Evolutionary conservation across 2,888 invertebrate genomes (phyloP), one percentile per base, ranked within the genome.

Genomic region (Molorchus minor): DNA sequence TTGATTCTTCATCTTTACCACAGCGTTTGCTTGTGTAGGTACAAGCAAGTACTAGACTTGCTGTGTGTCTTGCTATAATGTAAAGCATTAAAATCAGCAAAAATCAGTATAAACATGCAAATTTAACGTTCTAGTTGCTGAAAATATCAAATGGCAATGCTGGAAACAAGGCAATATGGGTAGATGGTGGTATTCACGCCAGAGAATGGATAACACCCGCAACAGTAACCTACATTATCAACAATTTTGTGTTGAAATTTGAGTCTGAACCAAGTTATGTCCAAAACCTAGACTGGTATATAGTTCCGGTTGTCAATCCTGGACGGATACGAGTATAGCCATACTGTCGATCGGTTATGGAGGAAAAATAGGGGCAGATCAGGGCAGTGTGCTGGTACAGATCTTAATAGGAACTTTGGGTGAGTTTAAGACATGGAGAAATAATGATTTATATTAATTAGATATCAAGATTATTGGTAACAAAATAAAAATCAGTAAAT

Each of bases 191-290:
- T 15, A 93, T 94, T 67, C 94, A 95, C 72, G 92, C 94, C 0
- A 85, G 96, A 16, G 97, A 97, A 82, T 97, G 93, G 93, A 92
- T 94, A 71, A 89, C 90, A 38, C 88, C 91, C 0, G 91, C 93
- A 0, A 85, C 89, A 0, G 91, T 91, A 1, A 90, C 92, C 0
- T 93, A 87, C 77, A 82, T 93, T 33, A 87, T 92, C 13, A 86
- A 92, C 73, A 84, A 87, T 58, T 79, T 93, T 45, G 86, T 87
- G 1, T 87, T 88, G 68, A 88, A 87, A 68, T 90, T 87, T 77
- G 86, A 90, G 41, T 81, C 83, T 2, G 84, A 85, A 65, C 85
- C 91, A 0, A 82, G 84, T 0, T 84, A 83, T 21, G 87, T 95
- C 73, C 90, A 88, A 72, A 90, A 90, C 74, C 86, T 93, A 53